These are phyloP conservation scores for Maniola jurtina DNA, from an alignment of 1,140 invertebrate genomes.

Conservation along the genomic window DNA sequence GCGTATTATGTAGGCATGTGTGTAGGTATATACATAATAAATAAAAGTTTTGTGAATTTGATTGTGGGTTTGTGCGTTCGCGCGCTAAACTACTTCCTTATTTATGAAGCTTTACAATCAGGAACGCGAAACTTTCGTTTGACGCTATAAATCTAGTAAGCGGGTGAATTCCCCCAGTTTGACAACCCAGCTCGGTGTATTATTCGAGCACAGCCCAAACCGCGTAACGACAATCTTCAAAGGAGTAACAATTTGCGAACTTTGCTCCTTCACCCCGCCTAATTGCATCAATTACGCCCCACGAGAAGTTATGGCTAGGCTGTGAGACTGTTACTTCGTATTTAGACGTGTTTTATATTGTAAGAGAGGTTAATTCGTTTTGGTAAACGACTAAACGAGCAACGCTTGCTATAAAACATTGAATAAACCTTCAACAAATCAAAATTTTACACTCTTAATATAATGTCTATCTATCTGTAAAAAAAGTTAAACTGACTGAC, in stretches of 20 bases:
- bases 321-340: neutral
- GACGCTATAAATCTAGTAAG: no score
- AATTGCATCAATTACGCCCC: slow-evolving; percentile 43
- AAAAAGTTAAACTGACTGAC: no score
- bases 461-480: no score
- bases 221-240: slow-evolving; percentile 30
- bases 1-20: no score
- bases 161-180: slow-evolving; percentile 1
- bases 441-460: no score
- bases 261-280: slow-evolving; percentile 27
- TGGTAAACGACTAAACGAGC: neutral
- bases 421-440: no score
- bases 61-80: no score
- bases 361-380: neutral
- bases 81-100: no score
- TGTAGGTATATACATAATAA: no score
- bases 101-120: no score
- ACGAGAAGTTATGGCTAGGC: neutral
- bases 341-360: neutral
- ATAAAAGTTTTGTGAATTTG: no score
- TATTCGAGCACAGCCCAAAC: neutral
- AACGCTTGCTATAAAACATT: neutral
- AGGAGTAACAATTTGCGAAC: slow-evolving; percentile 32
- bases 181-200: neutral
- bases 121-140: no score